Evolutionary conservation across 1,140 invertebrate species (phyloP), one percentile per base, ranked within the genome.

Genomic region (Cyclina sinensis): DNA sequence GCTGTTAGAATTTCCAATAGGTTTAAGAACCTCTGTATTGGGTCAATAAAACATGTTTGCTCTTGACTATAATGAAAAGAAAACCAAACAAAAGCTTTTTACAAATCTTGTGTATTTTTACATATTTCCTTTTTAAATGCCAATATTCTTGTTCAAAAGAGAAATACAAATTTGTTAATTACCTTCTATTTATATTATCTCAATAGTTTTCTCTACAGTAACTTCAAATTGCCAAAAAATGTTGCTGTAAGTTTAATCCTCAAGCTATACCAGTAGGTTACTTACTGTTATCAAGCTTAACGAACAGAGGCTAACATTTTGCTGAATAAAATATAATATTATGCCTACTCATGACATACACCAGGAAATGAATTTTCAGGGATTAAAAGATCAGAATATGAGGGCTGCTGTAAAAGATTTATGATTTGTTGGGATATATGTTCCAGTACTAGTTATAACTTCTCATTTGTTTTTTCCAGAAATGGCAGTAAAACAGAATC

Each of bases 61-160:
- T 62, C 57, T 21, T 24, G 57, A 24, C 57, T 21, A 62, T 4
- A 27, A 5, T 27, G 57, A 62, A 62, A 24, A 27, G 24, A 62
- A 1, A 24, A 27, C 57, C 24, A 62, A n/a, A 62, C 57, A 62
- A 62, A 62, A 62, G 57, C 57, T 62, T 24, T 62, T 4, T 62
- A 62, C 57, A 62, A 62, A 62, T 14, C 57, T 27, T 62, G 57
- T 62, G 14, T 62, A 62, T 62, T 62, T 62, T 62, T 24, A 27
- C 57, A 62, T 62, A 27, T 62, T 4, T n/a, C n/a, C n/a, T n/a
- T 21, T 62, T 62, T 62, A 27, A 62, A 9, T 24, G 1, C 9
- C n/a, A 27, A 27, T 62, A 27, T 11, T 62, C 24, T 11, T 27
- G 5, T n/a, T 9, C 21, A 62, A 7, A 24, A 11, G 57, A n/a